Evolutionary conservation across 2,888 invertebrate genomes (phyloP).

Genomic region (Blastobasis adustella): DNA sequence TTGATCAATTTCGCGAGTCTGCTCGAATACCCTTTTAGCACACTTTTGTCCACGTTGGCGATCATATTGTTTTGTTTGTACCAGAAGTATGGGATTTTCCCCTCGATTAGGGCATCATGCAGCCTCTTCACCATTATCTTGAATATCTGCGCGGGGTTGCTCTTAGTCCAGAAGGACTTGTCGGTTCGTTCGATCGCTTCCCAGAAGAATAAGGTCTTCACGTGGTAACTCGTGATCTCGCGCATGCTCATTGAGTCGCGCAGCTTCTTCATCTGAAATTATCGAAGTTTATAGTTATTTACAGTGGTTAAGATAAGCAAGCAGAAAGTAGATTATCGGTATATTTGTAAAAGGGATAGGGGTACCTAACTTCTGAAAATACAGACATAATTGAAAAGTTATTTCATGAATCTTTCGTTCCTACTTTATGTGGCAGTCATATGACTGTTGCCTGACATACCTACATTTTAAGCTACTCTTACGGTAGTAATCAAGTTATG

Average conservation of each 20-base stretch:
- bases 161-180: constrained; percentile 30
- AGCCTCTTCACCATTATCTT: constrained; percentile 57
- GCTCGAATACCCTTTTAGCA: constrained; percentile 23
- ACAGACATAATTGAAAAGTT: too few species aligned
- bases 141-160: constrained; percentile 34
- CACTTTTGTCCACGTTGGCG: constrained; percentile 19
- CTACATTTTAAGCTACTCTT: too few species aligned
- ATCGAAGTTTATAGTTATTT: background rate
- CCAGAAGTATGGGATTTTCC: constrained; percentile 65
- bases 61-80: constrained; percentile 59
- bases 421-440: too few species aligned
- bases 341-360: background rate
- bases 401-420: too few species aligned
- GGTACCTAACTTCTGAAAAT: background rate
- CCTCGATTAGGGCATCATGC: constrained; percentile 29
- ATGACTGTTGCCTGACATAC: too few species aligned
- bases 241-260: constrained; percentile 57
- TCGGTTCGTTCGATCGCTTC: constrained; percentile 35
- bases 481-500: too few species aligned
- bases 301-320: background rate
- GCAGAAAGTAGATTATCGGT: background rate
- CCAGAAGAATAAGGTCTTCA: constrained; percentile 70
- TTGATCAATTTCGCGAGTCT: constrained; percentile 32
- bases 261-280: constrained; percentile 61
- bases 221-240: constrained; percentile 71